Evolutionary conservation across 92 coral and sea anemone species (phyloP), one percentile per base, ranked within the genome.

Genomic region (Pocillopora grandis): DNA sequence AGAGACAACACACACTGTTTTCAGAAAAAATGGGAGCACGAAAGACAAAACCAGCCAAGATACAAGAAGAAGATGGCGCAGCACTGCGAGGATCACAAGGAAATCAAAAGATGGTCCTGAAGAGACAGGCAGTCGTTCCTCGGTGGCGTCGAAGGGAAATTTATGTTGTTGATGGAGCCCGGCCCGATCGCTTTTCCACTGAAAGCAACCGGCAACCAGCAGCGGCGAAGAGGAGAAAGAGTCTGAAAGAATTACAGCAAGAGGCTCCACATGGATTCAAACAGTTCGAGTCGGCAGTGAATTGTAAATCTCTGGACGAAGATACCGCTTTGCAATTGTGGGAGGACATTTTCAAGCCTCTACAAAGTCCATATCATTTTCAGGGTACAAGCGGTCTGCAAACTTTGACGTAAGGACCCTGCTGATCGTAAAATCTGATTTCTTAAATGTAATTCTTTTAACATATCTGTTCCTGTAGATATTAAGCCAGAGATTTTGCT

Each of bases 301-400:
- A 27, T 5, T 75, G 27, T 10, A 23, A 57, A 20, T 37, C 23
- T 2, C 64, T 75, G 64, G 78, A 75, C 42, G 64, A 75, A 14
- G 63, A 73, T 18, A 52, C 62, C 20, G 62, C 77, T 15, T n/a
- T 73, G 13, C 35, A 73, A 33, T n/a, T 73, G 63, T 55, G 78
- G 78, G 65, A 75, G 63, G 78, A 75, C 48, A 57, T 75, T 56
- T 75, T 75, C 42, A 57, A 75, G 60, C 78, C 78, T 57, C 60
- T 56, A 37, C 15, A 12, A 9, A 75, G 62, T 57, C n/a, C 31
- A 42, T 3, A 7, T 42, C 8, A 42, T 42, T 42, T 42, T 42
- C 52, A 3, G 52, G 4, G 4, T 42, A 42, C 52, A 42, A 0
- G 52, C 52, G 52, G 52, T 42, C 52, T 7, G 4, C 3, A 42